Evolutionary conservation across 2,888 invertebrate genomes (phyloP).

Genomic region (Chalcis sispes): DNA sequence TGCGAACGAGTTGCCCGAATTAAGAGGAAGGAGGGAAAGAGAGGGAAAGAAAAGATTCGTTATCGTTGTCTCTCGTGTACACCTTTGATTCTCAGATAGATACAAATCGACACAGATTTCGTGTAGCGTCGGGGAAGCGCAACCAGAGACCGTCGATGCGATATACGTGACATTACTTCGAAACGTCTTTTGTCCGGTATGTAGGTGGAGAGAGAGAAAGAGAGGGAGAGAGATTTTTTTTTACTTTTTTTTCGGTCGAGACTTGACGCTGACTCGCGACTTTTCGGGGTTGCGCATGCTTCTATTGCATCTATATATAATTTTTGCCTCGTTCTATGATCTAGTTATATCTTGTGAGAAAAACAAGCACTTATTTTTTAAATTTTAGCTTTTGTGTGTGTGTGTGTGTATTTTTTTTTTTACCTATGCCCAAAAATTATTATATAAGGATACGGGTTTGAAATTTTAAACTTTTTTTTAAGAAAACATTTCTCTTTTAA

Average conservation of each 20-base stretch:
- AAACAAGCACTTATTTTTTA: no score
- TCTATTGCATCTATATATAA: no score
- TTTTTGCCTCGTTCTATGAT: neutral
- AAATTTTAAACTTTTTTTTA: no score
- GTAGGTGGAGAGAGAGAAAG: conserved; percentile 23
- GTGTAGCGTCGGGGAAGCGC: conserved; percentile 5
- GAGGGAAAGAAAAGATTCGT: neutral
- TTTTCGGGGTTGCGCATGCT: neutral
- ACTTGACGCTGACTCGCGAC: neutral
- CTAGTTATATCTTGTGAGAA: neutral
- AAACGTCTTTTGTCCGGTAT: conserved; percentile 14
- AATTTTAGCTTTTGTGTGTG: no score
- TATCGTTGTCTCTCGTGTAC: no score
- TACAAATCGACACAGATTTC: conserved; percentile 51
- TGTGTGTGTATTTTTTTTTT: no score
- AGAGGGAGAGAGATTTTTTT: no score
- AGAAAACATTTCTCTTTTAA: no score
- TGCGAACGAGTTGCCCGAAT: neutral
- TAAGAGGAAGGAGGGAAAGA: neutral
- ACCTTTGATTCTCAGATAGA: conserved; percentile 19
- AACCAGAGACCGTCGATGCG: no score
- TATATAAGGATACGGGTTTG: no score
- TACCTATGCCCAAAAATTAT: no score
- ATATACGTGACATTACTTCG: neutral
- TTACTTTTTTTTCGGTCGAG: no score